Conservation (phyloP, 2,797 vertebrate genomes). For the Schizothorax lantsangensis region DNA sequence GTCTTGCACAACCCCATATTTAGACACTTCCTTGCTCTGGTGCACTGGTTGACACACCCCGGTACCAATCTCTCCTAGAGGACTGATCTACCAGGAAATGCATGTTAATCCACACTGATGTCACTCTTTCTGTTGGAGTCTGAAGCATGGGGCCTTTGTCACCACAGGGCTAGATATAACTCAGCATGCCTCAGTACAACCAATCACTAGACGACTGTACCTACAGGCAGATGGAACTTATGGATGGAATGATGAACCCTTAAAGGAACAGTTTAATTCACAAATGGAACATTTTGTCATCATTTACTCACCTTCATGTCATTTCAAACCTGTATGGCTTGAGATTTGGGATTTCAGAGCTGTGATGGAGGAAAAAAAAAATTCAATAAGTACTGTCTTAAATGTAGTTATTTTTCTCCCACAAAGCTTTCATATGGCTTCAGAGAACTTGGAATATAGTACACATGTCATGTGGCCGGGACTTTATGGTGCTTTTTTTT, state of each 20-base stretch:
- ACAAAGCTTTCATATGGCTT: not conserved
- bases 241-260: not conserved
- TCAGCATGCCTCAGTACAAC: not conserved
- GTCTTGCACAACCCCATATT: constrained; percentile 72
- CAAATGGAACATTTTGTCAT: not conserved
- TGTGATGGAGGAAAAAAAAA: not conserved
- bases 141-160: constrained; percentile 43
- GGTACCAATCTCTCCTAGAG: constrained; percentile 22
- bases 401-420: not conserved
- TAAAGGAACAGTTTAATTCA: not conserved
- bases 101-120: constrained; percentile 63
- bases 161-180: constrained; percentile 45
- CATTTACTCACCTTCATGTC: not conserved
- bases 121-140: constrained; percentile 58
- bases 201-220: not conserved
- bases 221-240: not conserved
- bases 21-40: constrained; percentile 73
- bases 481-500: not conserved
- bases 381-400: not conserved
- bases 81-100: constrained; percentile 64
- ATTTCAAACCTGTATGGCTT: not conserved
- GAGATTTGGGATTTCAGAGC: not conserved
- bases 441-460: not conserved
- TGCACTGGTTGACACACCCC: constrained; percentile 58
- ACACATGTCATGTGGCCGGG: not conserved